Evolutionary conservation across 1,140 invertebrate species (phyloP).

Genomic region (Ceratina japonica): DNA sequence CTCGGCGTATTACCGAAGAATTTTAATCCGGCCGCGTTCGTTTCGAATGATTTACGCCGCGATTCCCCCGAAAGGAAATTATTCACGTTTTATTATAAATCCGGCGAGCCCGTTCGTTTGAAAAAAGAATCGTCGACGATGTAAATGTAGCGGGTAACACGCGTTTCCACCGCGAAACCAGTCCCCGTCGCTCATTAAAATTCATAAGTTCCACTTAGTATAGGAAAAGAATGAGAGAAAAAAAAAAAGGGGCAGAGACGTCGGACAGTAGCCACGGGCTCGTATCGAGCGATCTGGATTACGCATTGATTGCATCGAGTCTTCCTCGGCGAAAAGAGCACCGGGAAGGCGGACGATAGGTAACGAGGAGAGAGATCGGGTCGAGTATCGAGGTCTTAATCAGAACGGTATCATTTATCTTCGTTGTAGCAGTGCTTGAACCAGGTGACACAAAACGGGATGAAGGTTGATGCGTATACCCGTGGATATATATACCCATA

Average conservation of each 20-base stretch:
- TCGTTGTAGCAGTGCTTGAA: slow-evolving; percentile 44
- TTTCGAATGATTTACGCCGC: no score
- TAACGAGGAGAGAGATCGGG: not conserved
- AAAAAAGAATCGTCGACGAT: not conserved
- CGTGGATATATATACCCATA: not conserved
- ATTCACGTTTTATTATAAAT: no score
- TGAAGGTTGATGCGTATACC: slow-evolving; percentile 24
- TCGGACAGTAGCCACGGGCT: no score
- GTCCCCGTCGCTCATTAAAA: slow-evolving; percentile 23
- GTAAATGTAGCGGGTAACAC: not conserved
- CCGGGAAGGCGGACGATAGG: slow-evolving; percentile 22
- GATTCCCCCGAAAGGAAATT: no score
- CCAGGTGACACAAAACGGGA: slow-evolving; percentile 50
- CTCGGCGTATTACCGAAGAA: not conserved
- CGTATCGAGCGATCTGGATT: slow-evolving; percentile 31
- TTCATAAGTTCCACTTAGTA: slow-evolving; percentile 18
- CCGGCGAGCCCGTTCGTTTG: not conserved
- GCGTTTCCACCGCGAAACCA: slow-evolving; percentile 17
- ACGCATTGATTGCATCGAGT: slow-evolving; percentile 3
- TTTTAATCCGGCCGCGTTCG: not conserved
- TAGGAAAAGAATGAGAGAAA: not conserved
- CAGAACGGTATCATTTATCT: slow-evolving; percentile 52
- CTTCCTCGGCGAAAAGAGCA: not conserved
- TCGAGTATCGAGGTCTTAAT: slow-evolving; percentile 52
- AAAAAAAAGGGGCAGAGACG: no score